Percentiles rank a stretch among this genome's conserved stretches.
Conservation (phyloP, 1,140 invertebrate genomes). For the Papilio polytes region DNA sequence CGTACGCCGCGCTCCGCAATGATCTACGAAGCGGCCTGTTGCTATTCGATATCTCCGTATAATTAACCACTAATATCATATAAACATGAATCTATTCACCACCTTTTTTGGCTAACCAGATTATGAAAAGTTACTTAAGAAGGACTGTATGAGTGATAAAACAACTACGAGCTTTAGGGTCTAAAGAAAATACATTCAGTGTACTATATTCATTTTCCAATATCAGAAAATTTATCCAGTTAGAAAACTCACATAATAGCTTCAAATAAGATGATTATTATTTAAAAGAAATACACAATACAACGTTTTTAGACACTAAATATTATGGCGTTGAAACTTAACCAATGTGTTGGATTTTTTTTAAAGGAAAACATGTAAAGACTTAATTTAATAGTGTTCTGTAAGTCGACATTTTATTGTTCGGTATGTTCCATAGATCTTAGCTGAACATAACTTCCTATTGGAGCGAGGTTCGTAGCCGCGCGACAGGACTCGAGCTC, state of each 20-base stretch:
- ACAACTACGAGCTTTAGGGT: not conserved
- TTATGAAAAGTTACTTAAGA: not conserved
- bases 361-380: not conserved
- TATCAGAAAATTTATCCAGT: not conserved
- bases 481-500: constrained; percentile 48
- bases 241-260: not conserved
- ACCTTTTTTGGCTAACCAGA: not conserved
- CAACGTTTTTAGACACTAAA: not conserved
- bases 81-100: not conserved
- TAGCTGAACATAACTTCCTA: not conserved
- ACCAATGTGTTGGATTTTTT: not conserved
- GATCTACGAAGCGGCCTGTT: constrained; percentile 51
- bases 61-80: constrained; percentile 26
- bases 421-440: not conserved
- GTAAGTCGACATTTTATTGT: not conserved
- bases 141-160: not conserved
- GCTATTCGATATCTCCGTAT: constrained; percentile 28
- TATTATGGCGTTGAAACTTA: not conserved
- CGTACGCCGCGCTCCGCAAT: constrained; percentile 51
- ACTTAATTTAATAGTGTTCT: not conserved
- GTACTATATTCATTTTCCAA: not conserved
- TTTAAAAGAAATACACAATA: not conserved
- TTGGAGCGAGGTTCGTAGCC: constrained; percentile 48
- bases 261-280: not conserved
- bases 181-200: not conserved